These are phyloP conservation scores for Dicyrtomina minuta DNA, from an alignment of 2,888 invertebrate genomes.

Conservation along the genomic window DNA sequence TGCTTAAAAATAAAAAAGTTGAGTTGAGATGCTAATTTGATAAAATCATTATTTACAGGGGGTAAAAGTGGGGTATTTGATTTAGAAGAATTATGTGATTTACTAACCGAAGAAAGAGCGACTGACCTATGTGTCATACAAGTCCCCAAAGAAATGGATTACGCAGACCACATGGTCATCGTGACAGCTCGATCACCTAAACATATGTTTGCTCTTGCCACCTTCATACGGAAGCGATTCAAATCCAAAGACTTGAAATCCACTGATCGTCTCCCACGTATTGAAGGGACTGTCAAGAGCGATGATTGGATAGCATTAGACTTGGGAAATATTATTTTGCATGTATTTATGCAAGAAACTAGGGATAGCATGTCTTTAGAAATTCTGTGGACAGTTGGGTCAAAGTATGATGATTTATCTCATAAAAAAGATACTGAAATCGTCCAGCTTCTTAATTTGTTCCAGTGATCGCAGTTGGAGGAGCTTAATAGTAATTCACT, in stretches of 20 bases:
- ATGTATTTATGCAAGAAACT: slow-evolving; percentile 74
- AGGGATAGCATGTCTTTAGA: slow-evolving; percentile 82
- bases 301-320: slow-evolving; percentile 88
- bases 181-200: slow-evolving; percentile 67
- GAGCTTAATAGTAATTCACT: too few relatives aligned
- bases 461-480: slow-evolving; percentile 25
- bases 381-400: slow-evolving; percentile 84
- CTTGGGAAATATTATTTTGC: slow-evolving; percentile 87
- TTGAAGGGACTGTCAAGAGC: slow-evolving; percentile 71
- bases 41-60: too few relatives aligned
- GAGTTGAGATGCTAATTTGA: too few relatives aligned
- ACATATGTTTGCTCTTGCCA: slow-evolving; percentile 73
- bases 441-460: slow-evolving; percentile 42
- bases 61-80: slow-evolving; percentile 84
- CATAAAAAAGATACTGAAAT: slow-evolving; percentile 47
- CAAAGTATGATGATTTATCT: slow-evolving; percentile 68
- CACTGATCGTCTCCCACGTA: slow-evolving; percentile 68
- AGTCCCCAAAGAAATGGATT: slow-evolving; percentile 72
- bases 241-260: slow-evolving; percentile 68
- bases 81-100: slow-evolving; percentile 76
- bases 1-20: too few relatives aligned
- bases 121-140: slow-evolving; percentile 77
- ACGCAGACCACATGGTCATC: slow-evolving; percentile 82
- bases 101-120: slow-evolving; percentile 75
- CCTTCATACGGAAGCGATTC: slow-evolving; percentile 73